Evolutionary conservation across 2,888 invertebrate species (phyloP).

Genomic region (Andrena bucephala): DNA sequence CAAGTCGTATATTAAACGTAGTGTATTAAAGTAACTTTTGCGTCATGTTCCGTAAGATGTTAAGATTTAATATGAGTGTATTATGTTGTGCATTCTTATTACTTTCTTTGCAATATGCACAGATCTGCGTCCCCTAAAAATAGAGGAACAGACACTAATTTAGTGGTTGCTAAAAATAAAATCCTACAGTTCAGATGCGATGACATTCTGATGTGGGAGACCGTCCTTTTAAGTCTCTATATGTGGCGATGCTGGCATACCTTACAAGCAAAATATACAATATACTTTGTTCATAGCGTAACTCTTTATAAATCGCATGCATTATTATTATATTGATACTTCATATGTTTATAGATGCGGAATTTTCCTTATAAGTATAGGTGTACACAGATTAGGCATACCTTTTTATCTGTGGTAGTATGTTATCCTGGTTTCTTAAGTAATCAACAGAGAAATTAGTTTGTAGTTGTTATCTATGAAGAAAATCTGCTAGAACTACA

Average conservation of each 20-base stretch:
- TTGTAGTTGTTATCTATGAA: neutral
- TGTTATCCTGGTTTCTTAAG: neutral
- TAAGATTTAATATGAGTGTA: conserved; percentile 21
- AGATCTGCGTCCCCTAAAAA: conserved; percentile 78
- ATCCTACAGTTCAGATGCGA: conserved; percentile 76
- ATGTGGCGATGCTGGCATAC: conserved; percentile 12
- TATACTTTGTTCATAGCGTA: neutral
- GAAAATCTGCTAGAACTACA: neutral
- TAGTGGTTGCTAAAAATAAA: conserved; percentile 83
- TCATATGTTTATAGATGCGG: neutral
- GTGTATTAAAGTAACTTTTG: conserved; percentile 6
- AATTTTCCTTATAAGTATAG: neutral
- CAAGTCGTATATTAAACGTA: neutral
- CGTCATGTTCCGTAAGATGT: neutral
- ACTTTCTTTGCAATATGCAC: conserved; percentile 76
- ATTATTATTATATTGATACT: neutral
- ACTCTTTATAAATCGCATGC: neutral
- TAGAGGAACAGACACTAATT: conserved; percentile 81
- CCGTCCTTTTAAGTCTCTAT: conserved; percentile 66
- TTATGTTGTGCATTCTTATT: conserved; percentile 60
- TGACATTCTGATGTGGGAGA: conserved; percentile 76
- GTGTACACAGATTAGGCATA: neutral
- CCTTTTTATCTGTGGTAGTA: neutral
- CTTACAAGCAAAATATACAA: conserved; percentile 13
- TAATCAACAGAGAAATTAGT: neutral